Percentiles rank a stretch among this genome's conserved stretches.
Conservation (phyloP, 1,140 invertebrate genomes). For the Drosophila miranda region DNA sequence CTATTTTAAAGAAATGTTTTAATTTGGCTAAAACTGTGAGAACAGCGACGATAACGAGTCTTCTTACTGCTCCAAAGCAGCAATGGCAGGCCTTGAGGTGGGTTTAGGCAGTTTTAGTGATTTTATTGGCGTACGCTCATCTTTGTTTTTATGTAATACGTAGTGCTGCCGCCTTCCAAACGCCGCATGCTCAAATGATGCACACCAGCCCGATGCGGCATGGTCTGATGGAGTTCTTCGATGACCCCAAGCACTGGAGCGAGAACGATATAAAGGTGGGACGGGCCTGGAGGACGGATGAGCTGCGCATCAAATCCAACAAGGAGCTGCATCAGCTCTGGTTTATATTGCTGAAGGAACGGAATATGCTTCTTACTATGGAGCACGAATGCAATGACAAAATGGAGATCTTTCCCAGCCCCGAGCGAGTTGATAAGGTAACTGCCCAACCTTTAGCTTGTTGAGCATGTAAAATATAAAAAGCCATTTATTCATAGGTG, state of each 20-base stretch:
- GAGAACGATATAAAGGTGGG: constrained; percentile 91
- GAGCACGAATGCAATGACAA: constrained; percentile 90
- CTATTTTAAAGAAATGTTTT: constrained; percentile 67
- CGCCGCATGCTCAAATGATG: constrained; percentile 27
- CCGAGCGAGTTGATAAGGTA: constrained; percentile 97
- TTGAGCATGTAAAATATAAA: neutral
- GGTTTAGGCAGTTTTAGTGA: neutral
- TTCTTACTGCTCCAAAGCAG: constrained; percentile 32
- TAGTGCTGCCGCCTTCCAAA: constrained; percentile 26
- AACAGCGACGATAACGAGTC: constrained; percentile 27
- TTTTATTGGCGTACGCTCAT: neutral
- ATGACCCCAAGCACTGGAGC: constrained; percentile 93
- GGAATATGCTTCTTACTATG: constrained; percentile 99
- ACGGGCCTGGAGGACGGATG: constrained; percentile 94
- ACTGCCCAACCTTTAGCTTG: neutral
- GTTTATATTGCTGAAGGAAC: constrained; percentile 97
- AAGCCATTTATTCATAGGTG: constrained; percentile 28
- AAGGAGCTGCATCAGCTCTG: constrained; percentile 98
- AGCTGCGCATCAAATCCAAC: constrained; percentile 97
- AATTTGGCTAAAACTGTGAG: constrained; percentile 58
- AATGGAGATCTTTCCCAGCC: constrained; percentile 92
- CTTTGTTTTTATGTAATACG: constrained; percentile 65
- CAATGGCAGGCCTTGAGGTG: constrained; percentile 42
- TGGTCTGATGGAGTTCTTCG: constrained; percentile 96
- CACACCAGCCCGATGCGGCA: constrained; percentile 47